Evolutionary conservation across 1,140 invertebrate genomes (phyloP).

Genomic region (Cydia amplana): DNA sequence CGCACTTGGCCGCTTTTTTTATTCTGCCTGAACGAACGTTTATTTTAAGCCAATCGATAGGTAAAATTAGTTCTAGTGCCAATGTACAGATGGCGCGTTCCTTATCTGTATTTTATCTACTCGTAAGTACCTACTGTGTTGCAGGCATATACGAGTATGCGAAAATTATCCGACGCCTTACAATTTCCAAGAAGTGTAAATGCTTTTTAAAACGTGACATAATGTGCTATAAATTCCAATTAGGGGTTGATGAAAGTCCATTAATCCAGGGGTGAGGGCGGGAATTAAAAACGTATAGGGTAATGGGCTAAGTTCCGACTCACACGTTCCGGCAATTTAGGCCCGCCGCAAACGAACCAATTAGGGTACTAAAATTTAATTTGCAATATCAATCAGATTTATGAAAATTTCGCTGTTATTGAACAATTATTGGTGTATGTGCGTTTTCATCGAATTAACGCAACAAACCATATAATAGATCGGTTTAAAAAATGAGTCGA

Average conservation of each 20-base stretch:
- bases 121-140: too few species aligned
- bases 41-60: too few species aligned
- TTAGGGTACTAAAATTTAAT: conserved; percentile 28
- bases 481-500: too few species aligned
- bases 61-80: too few species aligned
- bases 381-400: conserved; percentile 15
- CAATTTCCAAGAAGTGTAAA: neutral
- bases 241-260: conserved; percentile 33
- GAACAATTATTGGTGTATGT: too few species aligned
- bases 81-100: too few species aligned
- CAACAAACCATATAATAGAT: neutral
- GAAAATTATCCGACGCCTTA: too few species aligned
- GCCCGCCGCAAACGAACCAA: neutral
- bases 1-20: too few species aligned
- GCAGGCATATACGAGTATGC: too few species aligned
- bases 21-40: too few species aligned
- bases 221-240: conserved; percentile 31
- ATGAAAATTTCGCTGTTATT: neutral
- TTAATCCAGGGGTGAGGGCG: conserved; percentile 32
- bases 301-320: conserved; percentile 34
- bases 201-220: conserved; percentile 8
- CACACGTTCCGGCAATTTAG: conserved; percentile 25
- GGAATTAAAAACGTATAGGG: conserved; percentile 36
- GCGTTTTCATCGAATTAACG: neutral
- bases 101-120: too few species aligned